Conservation (phyloP, 2,797 vertebrate genomes). For the Chelonia mydas region DNA sequence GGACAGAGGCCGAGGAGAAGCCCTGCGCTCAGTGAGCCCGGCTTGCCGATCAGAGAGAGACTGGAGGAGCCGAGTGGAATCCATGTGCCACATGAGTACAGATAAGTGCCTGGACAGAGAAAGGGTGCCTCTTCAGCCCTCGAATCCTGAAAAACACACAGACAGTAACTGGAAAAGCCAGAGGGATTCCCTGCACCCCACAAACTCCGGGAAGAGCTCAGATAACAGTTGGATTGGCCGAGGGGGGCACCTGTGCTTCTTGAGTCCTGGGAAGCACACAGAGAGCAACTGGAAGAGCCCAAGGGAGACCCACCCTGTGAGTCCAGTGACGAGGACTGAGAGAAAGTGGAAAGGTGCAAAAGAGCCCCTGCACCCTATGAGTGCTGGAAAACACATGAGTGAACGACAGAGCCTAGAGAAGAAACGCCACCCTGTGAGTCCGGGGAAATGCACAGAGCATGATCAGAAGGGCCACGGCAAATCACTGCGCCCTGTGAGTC, state of each 20-base stretch:
- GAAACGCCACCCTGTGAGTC: not conserved
- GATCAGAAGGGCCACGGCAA: conserved; percentile 60
- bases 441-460: not conserved
- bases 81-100: rapidly evolving
- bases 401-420: conserved; percentile 51
- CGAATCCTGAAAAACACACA: not conserved
- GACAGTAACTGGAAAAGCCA: conserved; percentile 45
- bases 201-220: not conserved
- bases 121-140: not conserved
- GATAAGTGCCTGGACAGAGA: not conserved
- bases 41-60: not conserved
- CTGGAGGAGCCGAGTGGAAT: conserved; percentile 52
- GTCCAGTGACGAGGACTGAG: not conserved
- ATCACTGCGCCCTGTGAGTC: conserved; percentile 28
- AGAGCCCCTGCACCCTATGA: not conserved
- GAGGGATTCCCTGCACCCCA: not conserved
- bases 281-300: conserved; percentile 49
- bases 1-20: conserved; percentile 43
- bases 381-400: not conserved
- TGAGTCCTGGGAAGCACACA: not conserved
- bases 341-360: not conserved
- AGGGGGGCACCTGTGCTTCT: not conserved
- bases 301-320: conserved; percentile 38
- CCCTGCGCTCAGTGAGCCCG: conserved; percentile 9
- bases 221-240: not conserved